Conservation (phyloP, 2,113 vertebrate species). For the Cephalopholis sonnerati region DNA sequence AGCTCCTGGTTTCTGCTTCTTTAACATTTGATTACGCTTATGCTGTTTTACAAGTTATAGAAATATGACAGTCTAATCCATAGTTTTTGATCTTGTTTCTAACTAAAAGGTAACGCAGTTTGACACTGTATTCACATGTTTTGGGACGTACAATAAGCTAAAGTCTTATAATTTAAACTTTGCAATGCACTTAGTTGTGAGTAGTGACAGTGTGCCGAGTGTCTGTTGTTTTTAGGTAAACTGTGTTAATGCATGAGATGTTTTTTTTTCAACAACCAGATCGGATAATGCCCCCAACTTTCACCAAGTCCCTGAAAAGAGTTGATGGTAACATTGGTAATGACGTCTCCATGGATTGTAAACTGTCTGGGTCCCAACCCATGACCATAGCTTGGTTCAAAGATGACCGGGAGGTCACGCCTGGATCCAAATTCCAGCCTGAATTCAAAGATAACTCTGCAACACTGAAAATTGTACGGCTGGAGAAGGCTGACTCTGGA, state of each 20-base stretch:
- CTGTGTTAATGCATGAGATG: constrained; percentile 27
- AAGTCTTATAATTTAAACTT: background rate
- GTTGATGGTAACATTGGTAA: constrained; percentile 88
- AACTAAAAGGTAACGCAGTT: background rate
- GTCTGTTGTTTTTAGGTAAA: constrained; percentile 12
- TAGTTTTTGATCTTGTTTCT: constrained; percentile 3
- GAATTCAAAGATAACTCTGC: constrained; percentile 92
- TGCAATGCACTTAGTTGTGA: background rate
- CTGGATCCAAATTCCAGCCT: constrained; percentile 87
- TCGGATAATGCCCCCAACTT: constrained; percentile 94
- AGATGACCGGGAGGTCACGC: constrained; percentile 88
- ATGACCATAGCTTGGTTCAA: constrained; percentile 96
- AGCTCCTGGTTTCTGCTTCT: constrained; percentile 70
- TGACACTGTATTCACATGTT: background rate
- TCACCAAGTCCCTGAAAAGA: constrained; percentile 94
- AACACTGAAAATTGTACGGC: constrained; percentile 86
- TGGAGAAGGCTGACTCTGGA: constrained; percentile 91
- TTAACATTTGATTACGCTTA: background rate
- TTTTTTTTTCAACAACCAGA: constrained; percentile 88
- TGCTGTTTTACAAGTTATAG: background rate
- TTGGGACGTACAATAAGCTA: background rate
- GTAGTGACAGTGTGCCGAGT: background rate
- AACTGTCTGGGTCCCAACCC: constrained; percentile 95
- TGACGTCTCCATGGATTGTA: constrained; percentile 90
- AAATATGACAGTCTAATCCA: background rate